Evolutionary conservation across 2,797 vertebrate genomes (phyloP), one percentile per base, ranked within the genome.

Genomic region (Kryptolebias ocellatus): DNA sequence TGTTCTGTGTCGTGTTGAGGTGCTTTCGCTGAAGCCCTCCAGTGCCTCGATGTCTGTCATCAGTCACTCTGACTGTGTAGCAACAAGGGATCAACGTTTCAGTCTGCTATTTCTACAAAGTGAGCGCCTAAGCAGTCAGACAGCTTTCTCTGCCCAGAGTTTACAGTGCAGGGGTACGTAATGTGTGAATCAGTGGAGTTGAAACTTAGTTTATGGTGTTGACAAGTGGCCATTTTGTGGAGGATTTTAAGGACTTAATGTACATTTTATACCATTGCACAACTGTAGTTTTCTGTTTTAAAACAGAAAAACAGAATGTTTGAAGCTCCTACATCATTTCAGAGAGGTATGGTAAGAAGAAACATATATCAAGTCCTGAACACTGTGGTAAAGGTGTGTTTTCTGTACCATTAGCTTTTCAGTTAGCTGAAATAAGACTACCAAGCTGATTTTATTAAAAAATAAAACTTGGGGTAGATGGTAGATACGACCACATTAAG

Each of bases 61-160:
- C 90, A 81, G 87, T 84, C 84, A 80, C 87, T 90, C 78, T 31
- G 74, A 2, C 70, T 67, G 70, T 87, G 85, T 89, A 87, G 71
- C 83, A 88, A 89, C 83, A 90, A 89, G 84, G 79, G 87, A 86
- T 92, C 90, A 92, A 80, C 84, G 29, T 83, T 83, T 91, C 84
- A 78, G 79, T 83, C 79, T 79, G 50, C 72, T 81, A 73, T 88
- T 85, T 83, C n/a, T 72, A 80, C 77, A 68, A 74, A 70, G 81
- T 85, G 88, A 80, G 87, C 88, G 79, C 63, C 71, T 76, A 78
- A 71, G 78, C 79, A 78, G 49, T 62, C 78, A 83, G 78, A 87
- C 59, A 34, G 76, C 72, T 60, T 78, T 76, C 73, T 46, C 73
- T 55, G 68, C 56, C 68, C 44, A 45, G 72, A 78, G 78, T 82